Evolutionary conservation across 64 coral and sea anemone genomes (phyloP).

Genomic region (Stylophora pistillata): DNA sequence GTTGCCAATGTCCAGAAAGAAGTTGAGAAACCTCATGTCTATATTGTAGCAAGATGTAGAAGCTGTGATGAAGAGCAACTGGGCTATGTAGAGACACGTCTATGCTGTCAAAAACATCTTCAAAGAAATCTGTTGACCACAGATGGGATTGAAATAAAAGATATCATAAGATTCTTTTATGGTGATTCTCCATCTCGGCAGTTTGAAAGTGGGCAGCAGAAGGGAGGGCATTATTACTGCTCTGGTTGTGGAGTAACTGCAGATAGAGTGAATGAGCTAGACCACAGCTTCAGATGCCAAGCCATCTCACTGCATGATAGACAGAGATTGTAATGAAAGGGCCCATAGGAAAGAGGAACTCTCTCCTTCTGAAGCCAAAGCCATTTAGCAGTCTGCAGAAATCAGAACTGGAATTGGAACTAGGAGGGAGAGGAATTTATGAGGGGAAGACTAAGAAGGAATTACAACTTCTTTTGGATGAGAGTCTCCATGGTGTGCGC

Average conservation of each 20-base stretch:
- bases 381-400: conserved; percentile 28
- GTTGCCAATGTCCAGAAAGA: too few species aligned
- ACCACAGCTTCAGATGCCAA: conserved; percentile 9
- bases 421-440: neutral
- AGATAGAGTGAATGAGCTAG: neutral
- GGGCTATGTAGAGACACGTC: conserved; percentile 15
- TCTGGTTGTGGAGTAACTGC: conserved; percentile 43
- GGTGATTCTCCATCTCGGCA: conserved; percentile 23
- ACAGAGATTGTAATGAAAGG: neutral
- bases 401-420: conserved; percentile 18
- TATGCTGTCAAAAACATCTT: neutral
- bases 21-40: too few species aligned
- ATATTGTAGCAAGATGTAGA: conserved; percentile 10
- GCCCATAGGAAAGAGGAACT: conserved; percentile 3
- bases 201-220: conserved; percentile 29
- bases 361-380: conserved; percentile 39
- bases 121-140: too few species aligned
- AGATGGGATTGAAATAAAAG: neutral
- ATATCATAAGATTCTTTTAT: conserved; percentile 44
- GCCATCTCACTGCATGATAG: neutral
- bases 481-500: neutral
- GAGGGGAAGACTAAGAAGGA: neutral
- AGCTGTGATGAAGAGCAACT: conserved; percentile 32
- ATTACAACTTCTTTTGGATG: neutral
- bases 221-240: conserved; percentile 57